Percentiles rank a stretch among this genome's conserved stretches.
Conservation (phyloP, 2,113 vertebrate genomes). For the Pyxicephalus adspersus region DNA sequence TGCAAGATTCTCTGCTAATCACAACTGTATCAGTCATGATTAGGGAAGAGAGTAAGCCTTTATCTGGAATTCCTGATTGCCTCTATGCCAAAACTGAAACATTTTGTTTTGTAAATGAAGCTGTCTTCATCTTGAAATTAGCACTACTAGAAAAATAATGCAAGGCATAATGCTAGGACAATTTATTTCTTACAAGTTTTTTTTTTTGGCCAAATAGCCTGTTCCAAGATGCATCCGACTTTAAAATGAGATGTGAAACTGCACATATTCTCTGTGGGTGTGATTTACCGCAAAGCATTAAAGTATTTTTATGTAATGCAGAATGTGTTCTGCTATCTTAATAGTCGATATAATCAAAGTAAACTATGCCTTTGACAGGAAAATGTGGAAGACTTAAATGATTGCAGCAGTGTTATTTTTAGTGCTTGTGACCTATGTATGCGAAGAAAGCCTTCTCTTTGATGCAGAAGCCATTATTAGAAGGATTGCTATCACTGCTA, state of each 20-base stretch:
- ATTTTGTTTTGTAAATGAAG: constrained; percentile 50
- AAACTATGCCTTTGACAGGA: constrained; percentile 24
- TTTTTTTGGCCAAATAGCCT: constrained; percentile 32
- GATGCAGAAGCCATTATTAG: not conserved
- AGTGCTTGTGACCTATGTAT: constrained; percentile 26
- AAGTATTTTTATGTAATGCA: constrained; percentile 35
- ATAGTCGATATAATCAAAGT: constrained; percentile 39
- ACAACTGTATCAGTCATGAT: constrained; percentile 58
- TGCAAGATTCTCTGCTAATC: constrained; percentile 60
- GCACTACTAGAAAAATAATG: constrained; percentile 31
- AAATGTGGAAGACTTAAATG: constrained; percentile 22
- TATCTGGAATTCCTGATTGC: constrained; percentile 16
- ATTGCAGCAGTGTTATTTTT: constrained; percentile 6
- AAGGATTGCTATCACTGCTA: not conserved
- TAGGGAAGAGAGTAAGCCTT: constrained; percentile 52
- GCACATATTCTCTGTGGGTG: constrained; percentile 23
- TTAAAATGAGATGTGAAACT: constrained; percentile 22
- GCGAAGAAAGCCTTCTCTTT: not conserved
- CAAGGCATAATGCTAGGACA: constrained; percentile 3
- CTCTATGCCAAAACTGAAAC: constrained; percentile 21
- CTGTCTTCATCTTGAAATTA: constrained; percentile 42
- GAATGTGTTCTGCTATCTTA: constrained; percentile 45
- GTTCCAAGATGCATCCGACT: constrained; percentile 28
- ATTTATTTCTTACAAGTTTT: constrained; percentile 17
- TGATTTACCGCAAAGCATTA: constrained; percentile 24